Evolutionary conservation across 2,797 vertebrate species (phyloP).

Genomic region (Oceanodroma leucorhoa): DNA sequence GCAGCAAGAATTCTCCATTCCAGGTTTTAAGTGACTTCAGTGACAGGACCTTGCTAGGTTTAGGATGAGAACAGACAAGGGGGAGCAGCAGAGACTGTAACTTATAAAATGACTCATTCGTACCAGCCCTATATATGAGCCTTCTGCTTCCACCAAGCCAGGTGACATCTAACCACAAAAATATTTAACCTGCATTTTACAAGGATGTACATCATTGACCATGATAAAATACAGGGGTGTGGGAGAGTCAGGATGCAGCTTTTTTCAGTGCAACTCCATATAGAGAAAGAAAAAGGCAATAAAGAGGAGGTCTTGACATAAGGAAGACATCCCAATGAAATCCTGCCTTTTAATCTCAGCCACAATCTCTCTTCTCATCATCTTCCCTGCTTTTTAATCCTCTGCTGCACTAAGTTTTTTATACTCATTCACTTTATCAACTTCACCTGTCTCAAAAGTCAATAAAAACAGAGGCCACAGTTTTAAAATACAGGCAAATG

Average conservation of each 20-base stretch:
- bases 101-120: neutral
- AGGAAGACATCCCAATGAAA: conserved; percentile 36
- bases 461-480: neutral
- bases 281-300: neutral
- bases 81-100: neutral
- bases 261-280: neutral
- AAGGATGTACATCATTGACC: neutral
- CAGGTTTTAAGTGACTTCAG: neutral
- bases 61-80: neutral
- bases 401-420: neutral
- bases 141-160: neutral
- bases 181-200: conserved; percentile 22
- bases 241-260: conserved; percentile 53
- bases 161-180: conserved; percentile 29
- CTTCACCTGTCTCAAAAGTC: conserved; percentile 34
- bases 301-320: conserved; percentile 31
- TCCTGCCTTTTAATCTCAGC: conserved; percentile 19
- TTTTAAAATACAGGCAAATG: neutral
- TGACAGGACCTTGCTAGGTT: neutral
- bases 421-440: conserved; percentile 34
- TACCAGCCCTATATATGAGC: neutral
- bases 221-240: conserved; percentile 8
- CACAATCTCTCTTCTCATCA: conserved; percentile 1
- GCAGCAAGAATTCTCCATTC: neutral
- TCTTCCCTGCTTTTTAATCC: conserved; percentile 35